Percentiles rank a stretch among this genome's conserved stretches.
Evolutionary conservation across 2,888 invertebrate species (phyloP).

Genomic region (Cephus runcator): DNA sequence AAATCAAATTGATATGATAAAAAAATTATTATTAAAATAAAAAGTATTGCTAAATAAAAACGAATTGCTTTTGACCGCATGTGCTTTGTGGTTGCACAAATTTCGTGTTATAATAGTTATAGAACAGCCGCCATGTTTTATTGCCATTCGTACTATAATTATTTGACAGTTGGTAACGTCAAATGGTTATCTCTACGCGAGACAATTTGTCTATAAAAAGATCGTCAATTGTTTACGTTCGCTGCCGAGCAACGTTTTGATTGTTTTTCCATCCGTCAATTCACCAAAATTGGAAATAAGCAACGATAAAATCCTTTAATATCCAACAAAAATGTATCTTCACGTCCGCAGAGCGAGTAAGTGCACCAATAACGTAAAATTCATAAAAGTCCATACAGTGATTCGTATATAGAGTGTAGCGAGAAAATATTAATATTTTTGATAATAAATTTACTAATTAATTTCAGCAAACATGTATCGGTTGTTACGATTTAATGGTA

Average conservation of each 20-base stretch:
- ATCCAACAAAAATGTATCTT: not conserved
- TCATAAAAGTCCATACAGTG: not conserved
- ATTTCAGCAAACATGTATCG: not conserved
- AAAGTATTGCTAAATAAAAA: not conserved
- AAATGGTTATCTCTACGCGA: not conserved
- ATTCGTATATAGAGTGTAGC: too few relatives aligned
- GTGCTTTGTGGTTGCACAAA: too few relatives aligned
- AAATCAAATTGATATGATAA: not conserved
- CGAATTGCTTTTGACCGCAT: too few relatives aligned
- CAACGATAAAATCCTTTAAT: not conserved
- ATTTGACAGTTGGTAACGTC: not conserved
- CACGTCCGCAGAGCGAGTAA: not conserved
- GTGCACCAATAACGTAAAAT: not conserved
- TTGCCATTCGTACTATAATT: not conserved
- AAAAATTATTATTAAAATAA: too few relatives aligned
- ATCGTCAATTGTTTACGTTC: not conserved
- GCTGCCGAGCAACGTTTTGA: slow-evolving; percentile 1
- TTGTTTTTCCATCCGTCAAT: not conserved
- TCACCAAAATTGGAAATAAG: not conserved
- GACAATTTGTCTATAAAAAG: not conserved
- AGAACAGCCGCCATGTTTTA: not conserved
- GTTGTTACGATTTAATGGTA: not conserved
- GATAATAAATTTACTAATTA: not conserved
- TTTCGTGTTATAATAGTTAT: not conserved
- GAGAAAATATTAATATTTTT: not conserved